These are phyloP conservation scores for Pyralis farinalis DNA, from an alignment of 2,888 invertebrate genomes.

Conservation along the genomic window DNA sequence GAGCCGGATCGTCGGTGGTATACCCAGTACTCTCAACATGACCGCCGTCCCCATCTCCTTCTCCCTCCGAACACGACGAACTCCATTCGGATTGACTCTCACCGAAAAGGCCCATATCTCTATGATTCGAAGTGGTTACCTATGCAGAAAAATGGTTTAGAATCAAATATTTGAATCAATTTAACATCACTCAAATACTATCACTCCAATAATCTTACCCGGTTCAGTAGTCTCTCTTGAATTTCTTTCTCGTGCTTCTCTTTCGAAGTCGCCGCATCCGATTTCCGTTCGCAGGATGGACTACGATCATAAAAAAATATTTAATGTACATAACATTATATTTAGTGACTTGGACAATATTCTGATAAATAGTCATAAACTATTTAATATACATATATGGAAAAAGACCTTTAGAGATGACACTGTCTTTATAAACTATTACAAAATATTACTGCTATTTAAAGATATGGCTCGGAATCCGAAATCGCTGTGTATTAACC, in stretches of 20 bases:
- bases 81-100: constrained; percentile 93
- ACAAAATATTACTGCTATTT: too few species aligned
- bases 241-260: constrained; percentile 59
- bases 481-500: too few species aligned
- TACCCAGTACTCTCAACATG: constrained; percentile 89
- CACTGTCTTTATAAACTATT: too few species aligned
- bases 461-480: too few species aligned
- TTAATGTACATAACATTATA: too few species aligned
- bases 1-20: constrained; percentile 92
- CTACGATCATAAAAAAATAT: constrained; percentile 22
- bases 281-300: constrained; percentile 49
- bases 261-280: constrained; percentile 39
- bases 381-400: too few species aligned
- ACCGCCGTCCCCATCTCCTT: constrained; percentile 70
- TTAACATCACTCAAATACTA: background rate
- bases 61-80: constrained; percentile 79
- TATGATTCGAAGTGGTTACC: constrained; percentile 61
- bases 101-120: constrained; percentile 72
- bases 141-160: constrained; percentile 18
- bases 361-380: too few species aligned
- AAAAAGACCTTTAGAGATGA: too few species aligned
- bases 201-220: constrained; percentile 37
- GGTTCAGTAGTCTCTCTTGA: constrained; percentile 62
- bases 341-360: too few species aligned
- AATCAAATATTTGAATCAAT: background rate